phyloP scores from a whole-genome alignment of 1,140 invertebrate species.

The Bombus balteatus region DNA sequence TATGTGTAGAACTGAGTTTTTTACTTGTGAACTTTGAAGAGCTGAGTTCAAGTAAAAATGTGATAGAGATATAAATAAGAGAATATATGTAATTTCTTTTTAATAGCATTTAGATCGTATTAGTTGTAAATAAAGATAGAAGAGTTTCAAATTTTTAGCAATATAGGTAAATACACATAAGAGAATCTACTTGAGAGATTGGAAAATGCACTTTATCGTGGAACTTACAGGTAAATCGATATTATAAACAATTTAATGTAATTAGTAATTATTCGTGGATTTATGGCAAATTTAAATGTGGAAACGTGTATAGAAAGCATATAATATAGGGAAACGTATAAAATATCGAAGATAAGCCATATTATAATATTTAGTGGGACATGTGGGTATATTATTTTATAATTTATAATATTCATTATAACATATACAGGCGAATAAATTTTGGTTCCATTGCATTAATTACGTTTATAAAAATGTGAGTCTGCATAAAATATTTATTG shows the following conservation, averaged over 20 bases:
- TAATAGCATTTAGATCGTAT: neutral
- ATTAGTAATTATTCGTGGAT: neutral
- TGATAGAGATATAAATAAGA: neutral
- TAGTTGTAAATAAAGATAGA: neutral
- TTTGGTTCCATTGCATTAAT: neutral
- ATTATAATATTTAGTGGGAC: neutral
- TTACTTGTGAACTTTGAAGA: rapidly evolving
- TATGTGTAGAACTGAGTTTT: neutral
- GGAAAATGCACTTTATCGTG: neutral
- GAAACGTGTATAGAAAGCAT: too few relatives aligned
- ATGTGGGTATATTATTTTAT: too few relatives aligned
- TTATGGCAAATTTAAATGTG: neutral
- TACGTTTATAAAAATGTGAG: neutral
- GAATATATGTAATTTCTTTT: neutral
- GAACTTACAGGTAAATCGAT: neutral
- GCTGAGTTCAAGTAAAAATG: neutral
- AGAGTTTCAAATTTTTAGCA: neutral
- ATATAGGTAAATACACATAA: neutral
- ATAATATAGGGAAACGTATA: neutral
- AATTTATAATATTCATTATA: too few relatives aligned
- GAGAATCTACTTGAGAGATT: neutral
- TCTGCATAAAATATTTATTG: neutral
- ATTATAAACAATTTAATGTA: neutral
- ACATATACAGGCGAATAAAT: too few relatives aligned
- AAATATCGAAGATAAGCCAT: neutral